Evolutionary conservation across 2,888 invertebrate genomes (phyloP).

Genomic region (Pimpla rufipes): DNA sequence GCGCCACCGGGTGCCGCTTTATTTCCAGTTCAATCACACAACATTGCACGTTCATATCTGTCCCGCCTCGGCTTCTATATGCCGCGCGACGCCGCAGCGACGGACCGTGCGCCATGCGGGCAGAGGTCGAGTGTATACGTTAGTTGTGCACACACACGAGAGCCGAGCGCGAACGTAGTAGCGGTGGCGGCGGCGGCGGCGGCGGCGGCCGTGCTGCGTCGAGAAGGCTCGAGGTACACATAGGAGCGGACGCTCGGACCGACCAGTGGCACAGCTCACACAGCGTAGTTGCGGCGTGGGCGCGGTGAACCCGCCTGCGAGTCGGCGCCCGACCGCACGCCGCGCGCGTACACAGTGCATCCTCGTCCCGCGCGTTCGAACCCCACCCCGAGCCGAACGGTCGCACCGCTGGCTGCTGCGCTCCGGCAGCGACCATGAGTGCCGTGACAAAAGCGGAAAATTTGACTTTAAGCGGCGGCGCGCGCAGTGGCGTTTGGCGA

Average conservation of each 20-base stretch:
- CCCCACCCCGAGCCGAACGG: background rate
- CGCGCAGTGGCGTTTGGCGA: conserved; percentile 56
- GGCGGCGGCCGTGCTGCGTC: conserved; percentile 32
- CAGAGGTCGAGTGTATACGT: conserved; percentile 16
- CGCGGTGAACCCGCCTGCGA: conserved; percentile 65
- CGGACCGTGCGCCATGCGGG: background rate
- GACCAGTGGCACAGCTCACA: background rate
- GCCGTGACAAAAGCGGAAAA: conserved; percentile 65
- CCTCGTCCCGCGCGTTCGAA: conserved; percentile 15
- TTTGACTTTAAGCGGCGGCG: conserved; percentile 58
- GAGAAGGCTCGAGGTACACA: conserved; percentile 39
- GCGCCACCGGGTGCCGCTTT: conserved; percentile 33
- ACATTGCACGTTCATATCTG: conserved; percentile 36
- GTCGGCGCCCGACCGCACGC: conserved; percentile 59
- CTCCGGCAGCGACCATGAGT: conserved; percentile 27
- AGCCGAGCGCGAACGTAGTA: background rate
- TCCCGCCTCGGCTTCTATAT: background rate
- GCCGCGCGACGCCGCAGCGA: background rate
- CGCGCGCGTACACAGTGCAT: conserved; percentile 27
- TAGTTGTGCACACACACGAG: conserved; percentile 34
- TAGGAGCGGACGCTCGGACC: conserved; percentile 33
- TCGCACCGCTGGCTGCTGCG: conserved; percentile 3
- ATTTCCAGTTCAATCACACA: conserved; percentile 55
- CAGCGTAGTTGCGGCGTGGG: conserved; percentile 53
- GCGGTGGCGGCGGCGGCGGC: conserved; percentile 4